A percentile compares a stretch with the other conserved stretches of the same genome.
Conservation (phyloP, 2,797 vertebrate genomes). For the Leptatherina wallacei region DNA sequence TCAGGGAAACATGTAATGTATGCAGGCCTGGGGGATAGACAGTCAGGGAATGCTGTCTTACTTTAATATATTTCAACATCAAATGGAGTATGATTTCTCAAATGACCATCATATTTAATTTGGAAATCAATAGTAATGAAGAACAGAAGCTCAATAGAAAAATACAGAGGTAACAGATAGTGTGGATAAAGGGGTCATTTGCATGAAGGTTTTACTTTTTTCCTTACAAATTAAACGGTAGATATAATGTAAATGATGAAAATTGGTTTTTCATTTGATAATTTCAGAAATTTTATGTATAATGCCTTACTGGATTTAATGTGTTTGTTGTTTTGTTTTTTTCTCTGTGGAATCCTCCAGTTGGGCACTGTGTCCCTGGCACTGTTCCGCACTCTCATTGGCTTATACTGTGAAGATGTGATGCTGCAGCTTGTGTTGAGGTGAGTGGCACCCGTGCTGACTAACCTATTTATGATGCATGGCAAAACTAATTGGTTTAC, state of each 20-base stretch:
- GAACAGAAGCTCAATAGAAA: neutral
- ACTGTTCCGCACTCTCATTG: conserved; percentile 94
- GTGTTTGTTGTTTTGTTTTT: neutral
- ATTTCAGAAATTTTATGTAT: neutral
- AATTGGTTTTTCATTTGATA: neutral
- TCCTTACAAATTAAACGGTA: neutral
- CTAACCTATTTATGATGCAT: conserved; percentile 10
- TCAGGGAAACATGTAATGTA: neutral
- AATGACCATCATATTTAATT: neutral
- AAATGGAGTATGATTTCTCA: neutral
- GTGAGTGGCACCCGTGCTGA: conserved; percentile 77
- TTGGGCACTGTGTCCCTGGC: conserved; percentile 95
- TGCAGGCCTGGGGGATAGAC: neutral
- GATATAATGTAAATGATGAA: neutral
- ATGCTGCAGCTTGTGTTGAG: conserved; percentile 96
- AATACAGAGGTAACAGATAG: neutral
- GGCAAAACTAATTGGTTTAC: conserved; percentile 48
- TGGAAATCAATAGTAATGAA: neutral
- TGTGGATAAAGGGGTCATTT: neutral
- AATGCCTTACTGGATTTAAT: neutral
- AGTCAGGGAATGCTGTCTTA: neutral
- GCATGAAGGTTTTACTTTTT: neutral
- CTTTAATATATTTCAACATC: neutral
- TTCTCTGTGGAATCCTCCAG: conserved; percentile 71
- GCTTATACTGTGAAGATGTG: conserved; percentile 97